Conservation (phyloP, 2,797 vertebrate species). For the Parambassis ranga region DNA sequence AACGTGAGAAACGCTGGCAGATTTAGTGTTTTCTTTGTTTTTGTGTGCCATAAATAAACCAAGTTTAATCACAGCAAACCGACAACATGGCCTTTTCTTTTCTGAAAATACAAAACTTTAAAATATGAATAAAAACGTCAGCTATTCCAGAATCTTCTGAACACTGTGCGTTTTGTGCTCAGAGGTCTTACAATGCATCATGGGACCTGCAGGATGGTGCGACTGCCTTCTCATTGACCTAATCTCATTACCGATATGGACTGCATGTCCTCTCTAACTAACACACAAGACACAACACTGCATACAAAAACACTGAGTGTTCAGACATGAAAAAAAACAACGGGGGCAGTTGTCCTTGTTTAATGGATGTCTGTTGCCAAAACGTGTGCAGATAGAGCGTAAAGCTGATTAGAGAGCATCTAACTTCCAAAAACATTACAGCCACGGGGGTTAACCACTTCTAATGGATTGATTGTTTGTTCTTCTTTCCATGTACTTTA, state of each 20-base stretch:
- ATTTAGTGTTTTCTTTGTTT: too few species aligned
- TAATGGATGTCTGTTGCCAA: slow-evolving; percentile 83
- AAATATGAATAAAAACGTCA: not conserved
- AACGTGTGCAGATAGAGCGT: slow-evolving; percentile 83
- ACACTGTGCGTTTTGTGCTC: not conserved
- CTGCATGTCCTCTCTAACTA: slow-evolving; percentile 36
- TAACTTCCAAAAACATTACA: slow-evolving; percentile 80
- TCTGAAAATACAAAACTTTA: not conserved
- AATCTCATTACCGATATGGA: slow-evolving; percentile 56
- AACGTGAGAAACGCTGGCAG: too few species aligned
- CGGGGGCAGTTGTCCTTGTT: slow-evolving; percentile 25
- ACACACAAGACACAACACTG: slow-evolving; percentile 27
- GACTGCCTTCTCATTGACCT: slow-evolving; percentile 33
- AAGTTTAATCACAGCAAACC: too few species aligned
- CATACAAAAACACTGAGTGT: slow-evolving; percentile 35
- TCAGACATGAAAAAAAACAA: slow-evolving; percentile 25
- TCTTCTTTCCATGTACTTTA: slow-evolving; percentile 67
- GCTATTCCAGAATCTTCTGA: too few species aligned
- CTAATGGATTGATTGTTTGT: slow-evolving; percentile 63
- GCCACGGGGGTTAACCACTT: slow-evolving; percentile 74
- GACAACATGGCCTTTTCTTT: not conserved
- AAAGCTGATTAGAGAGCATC: slow-evolving; percentile 84
- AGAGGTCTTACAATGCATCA: slow-evolving; percentile 27
- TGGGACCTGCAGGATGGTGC: slow-evolving; percentile 34
- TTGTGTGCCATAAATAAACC: too few species aligned